Percentiles rank a stretch among this genome's conserved stretches.
Conservation (phyloP, 2,888 invertebrate genomes). For the Drosophila putrida region DNA sequence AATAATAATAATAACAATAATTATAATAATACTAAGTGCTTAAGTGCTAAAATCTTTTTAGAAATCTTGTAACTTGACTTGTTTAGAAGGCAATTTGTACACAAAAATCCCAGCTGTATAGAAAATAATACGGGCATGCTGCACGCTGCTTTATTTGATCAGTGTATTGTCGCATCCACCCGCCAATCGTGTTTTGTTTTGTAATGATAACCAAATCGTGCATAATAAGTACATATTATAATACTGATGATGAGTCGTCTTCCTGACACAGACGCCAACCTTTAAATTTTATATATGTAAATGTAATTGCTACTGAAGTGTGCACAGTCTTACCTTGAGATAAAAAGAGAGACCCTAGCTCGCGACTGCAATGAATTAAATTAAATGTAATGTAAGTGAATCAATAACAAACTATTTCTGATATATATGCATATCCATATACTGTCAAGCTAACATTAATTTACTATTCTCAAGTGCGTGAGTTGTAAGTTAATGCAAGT, state of each 20-base stretch:
- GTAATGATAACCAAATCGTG: slow-evolving; percentile 82
- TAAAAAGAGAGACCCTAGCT: slow-evolving; percentile 38
- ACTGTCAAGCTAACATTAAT: slow-evolving; percentile 62
- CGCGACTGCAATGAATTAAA: slow-evolving; percentile 55
- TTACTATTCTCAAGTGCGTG: slow-evolving; percentile 60
- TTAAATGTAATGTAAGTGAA: slow-evolving; percentile 57
- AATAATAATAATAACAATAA: slow-evolving; percentile 40
- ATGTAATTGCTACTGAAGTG: slow-evolving; percentile 63
- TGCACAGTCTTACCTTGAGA: slow-evolving; percentile 46
- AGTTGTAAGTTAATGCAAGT: slow-evolving; percentile 61
- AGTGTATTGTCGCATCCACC: slow-evolving; percentile 66
- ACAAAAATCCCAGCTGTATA: slow-evolving; percentile 43
- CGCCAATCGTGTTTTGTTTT: slow-evolving; percentile 76
- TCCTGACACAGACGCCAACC: slow-evolving; percentile 34
- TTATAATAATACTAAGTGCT: slow-evolving; percentile 23
- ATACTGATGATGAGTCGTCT: slow-evolving; percentile 37
- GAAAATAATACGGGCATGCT: slow-evolving; percentile 35
- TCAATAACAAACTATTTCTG: slow-evolving; percentile 59
- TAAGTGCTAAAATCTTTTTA: slow-evolving; percentile 69
- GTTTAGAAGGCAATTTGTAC: slow-evolving; percentile 66
- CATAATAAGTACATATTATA: slow-evolving; percentile 53
- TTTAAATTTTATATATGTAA: slow-evolving; percentile 31
- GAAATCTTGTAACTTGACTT: slow-evolving; percentile 74
- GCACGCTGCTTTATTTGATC: slow-evolving; percentile 45
- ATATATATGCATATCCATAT: slow-evolving; percentile 50